phyloP scores from a whole-genome alignment of 2,113 vertebrate genomes.

The Microcebus griseorufus region DNA sequence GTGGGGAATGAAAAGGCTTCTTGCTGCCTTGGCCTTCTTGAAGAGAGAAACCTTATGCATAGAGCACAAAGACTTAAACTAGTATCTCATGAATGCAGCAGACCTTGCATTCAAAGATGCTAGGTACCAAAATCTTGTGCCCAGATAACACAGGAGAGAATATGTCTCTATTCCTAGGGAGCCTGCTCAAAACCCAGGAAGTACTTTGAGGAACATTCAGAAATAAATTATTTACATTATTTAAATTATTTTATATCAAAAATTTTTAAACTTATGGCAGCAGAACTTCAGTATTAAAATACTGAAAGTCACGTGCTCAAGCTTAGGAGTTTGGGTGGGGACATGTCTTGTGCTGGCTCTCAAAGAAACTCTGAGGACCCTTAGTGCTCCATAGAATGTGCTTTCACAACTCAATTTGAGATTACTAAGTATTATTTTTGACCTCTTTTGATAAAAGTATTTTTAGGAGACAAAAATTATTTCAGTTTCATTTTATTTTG shows the following conservation, averaged over 20 bases:
- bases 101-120: not conserved
- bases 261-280: not conserved
- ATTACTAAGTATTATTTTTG: not conserved
- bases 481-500: conserved; percentile 35
- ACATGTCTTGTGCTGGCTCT: not conserved
- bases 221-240: conserved; percentile 36
- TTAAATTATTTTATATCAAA: not conserved
- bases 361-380: not conserved
- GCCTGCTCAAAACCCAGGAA: not conserved
- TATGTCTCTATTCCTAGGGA: not conserved
- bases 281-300: not conserved
- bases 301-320: not conserved
- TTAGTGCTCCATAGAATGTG: not conserved
- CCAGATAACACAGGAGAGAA: not conserved
- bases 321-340: not conserved
- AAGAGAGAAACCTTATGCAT: not conserved
- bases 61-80: not conserved
- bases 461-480: conserved; percentile 42
- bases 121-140: not conserved
- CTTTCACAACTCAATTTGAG: not conserved
- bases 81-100: not conserved
- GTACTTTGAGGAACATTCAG: conserved; percentile 35
- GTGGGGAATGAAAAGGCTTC: not conserved
- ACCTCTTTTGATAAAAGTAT: not conserved
- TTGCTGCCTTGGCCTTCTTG: not conserved